Evolutionary conservation across 2,113 vertebrate species (phyloP), one percentile per base, ranked within the genome.

Genomic region (Vulpes vulpes): DNA sequence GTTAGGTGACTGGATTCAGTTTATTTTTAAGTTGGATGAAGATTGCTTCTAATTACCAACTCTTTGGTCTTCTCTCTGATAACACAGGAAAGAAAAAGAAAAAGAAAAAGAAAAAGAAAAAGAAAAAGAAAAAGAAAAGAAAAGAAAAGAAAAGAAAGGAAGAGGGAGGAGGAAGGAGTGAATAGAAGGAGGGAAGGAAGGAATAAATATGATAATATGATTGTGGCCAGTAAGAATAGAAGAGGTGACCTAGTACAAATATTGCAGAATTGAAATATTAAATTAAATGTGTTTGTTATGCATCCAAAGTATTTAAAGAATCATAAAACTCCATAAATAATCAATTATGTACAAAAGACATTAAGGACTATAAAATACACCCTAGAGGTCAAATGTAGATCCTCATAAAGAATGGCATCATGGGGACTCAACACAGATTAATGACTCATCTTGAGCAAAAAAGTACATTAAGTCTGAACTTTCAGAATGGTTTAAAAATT

Each of bases 381-480:
- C 79, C 95, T 91, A 64, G 55, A 95, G 85, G 60, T 85, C 35
- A 84, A 85, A 57, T 80, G 30, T 82, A 89, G 30, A 82, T 69
- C 11, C 25, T 86, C 80, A 97, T 86, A 73, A 93, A 90, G 53
- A 93, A 78, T 73, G 10, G 12, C 35, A 81, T 59, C 30, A 91
- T 57, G 55, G 65, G n/a, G 14, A 55, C 19, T 79, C 79, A 82
- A 25, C 60, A 64, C 3, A 89, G 83, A 87, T 83, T 73, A 82
- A 60, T 79, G 73, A 79, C 88, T 94, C 71, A 97, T 27, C 30
- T 55, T 49, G n/a, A 96, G 65, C 32, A 91, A 88, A 43, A 43
- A 96, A 94, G 35, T 73, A 94, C 76, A 94, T 95, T 96, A 96
- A 94, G 11, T 5, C 35, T 83, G 65, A 96, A 94, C 94, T 93